Conservation (phyloP, 2,888 invertebrate species). For the Oscheius myriophilus region DNA sequence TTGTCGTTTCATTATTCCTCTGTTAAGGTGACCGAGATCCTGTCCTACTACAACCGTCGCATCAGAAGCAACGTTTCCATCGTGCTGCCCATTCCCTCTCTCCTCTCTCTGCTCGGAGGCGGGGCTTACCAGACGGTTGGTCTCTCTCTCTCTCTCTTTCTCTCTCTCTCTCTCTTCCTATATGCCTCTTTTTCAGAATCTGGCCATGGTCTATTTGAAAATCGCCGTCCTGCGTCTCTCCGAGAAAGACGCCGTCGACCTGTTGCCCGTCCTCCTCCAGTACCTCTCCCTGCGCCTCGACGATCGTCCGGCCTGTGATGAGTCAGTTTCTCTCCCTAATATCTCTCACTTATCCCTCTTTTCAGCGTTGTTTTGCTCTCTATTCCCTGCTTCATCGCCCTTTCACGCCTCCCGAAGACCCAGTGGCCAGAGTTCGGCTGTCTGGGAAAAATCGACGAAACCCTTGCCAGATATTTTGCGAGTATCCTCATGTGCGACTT, state of each 20-base stretch:
- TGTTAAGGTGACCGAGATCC: conserved; percentile 45
- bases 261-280: conserved; percentile 36
- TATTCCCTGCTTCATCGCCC: conserved; percentile 37
- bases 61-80: conserved; percentile 82
- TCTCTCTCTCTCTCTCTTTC: not conserved
- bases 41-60: conserved; percentile 81
- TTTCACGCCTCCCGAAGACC: conserved; percentile 35
- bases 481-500: no score
- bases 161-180: not conserved
- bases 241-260: conserved; percentile 29
- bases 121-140: conserved; percentile 11
- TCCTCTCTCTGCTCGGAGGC: conserved; percentile 71
- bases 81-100: conserved; percentile 78
- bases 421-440: conserved; percentile 36
- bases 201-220: conserved; percentile 48
- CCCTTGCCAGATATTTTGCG: no score
- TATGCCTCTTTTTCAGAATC: conserved; percentile 35
- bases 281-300: conserved; percentile 30
- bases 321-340: conserved; percentile 28
- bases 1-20: not conserved
- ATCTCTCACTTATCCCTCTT: not conserved
- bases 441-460: no score
- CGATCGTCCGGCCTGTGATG: conserved; percentile 32
- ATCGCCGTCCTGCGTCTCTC: conserved; percentile 32
- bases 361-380: conserved; percentile 40